phyloP scores from a whole-genome alignment of 2,113 vertebrate species.

The Azemiops feae region DNA sequence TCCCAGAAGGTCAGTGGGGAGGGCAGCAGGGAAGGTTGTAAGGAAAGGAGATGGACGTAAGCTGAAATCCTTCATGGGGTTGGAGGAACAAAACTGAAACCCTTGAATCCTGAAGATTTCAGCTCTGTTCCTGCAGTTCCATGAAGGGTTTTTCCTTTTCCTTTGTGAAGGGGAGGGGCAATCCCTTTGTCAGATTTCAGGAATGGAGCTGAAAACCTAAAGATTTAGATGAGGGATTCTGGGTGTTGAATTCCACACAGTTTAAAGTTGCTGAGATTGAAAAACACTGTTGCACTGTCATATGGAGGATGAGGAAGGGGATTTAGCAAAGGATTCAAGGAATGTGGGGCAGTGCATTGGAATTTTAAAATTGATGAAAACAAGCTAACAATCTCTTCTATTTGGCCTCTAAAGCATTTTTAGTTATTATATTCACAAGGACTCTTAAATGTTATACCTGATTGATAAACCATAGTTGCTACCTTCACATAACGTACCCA shows the following conservation, averaged over 20 bases:
- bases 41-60: background rate
- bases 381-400: background rate
- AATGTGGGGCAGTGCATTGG: background rate
- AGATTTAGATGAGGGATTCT: background rate
- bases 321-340: background rate
- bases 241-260: background rate
- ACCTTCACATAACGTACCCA: background rate
- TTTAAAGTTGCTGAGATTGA: background rate
- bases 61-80: background rate
- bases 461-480: background rate
- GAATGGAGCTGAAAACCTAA: background rate
- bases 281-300: background rate
- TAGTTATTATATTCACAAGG: background rate
- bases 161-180: background rate
- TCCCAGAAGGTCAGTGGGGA: background rate
- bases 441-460: background rate
- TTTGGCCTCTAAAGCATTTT: background rate
- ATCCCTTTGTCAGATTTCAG: background rate
- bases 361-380: background rate
- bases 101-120: background rate
- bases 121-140: background rate
- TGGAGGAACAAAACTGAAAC: background rate
- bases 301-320: background rate
- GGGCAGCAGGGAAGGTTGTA: background rate
- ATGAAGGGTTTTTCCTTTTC: background rate